Conservation (phyloP, 23 tunicate genomes). For the Halocynthia roretzi region DNA sequence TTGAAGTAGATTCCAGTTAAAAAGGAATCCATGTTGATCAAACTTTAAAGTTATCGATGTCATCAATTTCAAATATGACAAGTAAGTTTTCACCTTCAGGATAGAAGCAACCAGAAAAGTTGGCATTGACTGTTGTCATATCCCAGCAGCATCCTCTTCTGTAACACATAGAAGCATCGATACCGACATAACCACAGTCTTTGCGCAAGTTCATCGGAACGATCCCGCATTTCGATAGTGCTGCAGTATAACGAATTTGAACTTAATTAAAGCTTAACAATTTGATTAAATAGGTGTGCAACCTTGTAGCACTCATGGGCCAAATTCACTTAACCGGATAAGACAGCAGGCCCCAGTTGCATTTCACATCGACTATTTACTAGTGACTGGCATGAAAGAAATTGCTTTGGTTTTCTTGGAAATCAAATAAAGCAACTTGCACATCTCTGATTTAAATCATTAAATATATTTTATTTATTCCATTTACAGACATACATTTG, state of each 20-base stretch:
- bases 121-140: conserved; percentile 32
- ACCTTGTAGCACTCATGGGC: no score
- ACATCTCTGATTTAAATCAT: background rate
- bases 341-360: no score
- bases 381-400: no score
- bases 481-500: conserved; percentile 24
- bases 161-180: conserved; percentile 38
- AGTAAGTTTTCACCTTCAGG: conserved; percentile 32
- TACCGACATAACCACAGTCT: conserved; percentile 64
- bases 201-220: conserved; percentile 21
- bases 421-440: no score
- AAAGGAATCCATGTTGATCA: background rate
- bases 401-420: no score
- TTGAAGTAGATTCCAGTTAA: no score
- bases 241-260: no score
- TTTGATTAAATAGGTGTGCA: no score
- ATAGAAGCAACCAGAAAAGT: conserved; percentile 64
- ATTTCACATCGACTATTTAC: no score
- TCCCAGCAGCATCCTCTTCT: conserved; percentile 73
- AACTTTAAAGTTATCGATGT: background rate
- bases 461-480: background rate
- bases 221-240: background rate
- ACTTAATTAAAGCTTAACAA: no score
- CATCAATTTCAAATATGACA: background rate
- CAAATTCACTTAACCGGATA: no score